Evolutionary conservation across 2,797 vertebrate genomes (phyloP).

Genomic region (Distichodus sexfasciatus): DNA sequence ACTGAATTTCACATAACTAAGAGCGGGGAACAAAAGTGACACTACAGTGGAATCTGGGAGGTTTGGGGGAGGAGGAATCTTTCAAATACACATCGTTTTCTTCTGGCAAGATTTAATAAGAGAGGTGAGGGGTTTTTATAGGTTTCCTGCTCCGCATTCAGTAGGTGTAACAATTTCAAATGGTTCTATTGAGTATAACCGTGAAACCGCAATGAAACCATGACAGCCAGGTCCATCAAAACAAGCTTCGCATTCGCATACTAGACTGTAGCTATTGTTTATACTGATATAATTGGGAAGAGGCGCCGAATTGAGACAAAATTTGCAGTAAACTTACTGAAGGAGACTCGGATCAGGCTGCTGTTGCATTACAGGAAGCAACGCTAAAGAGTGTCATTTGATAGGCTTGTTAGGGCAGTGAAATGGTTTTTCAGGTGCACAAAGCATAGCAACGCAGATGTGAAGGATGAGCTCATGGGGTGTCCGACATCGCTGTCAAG

Average conservation of each 20-base stretch:
- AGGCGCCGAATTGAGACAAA: background rate
- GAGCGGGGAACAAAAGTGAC: background rate
- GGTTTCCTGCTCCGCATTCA: background rate
- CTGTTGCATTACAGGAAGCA: background rate
- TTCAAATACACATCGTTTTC: background rate
- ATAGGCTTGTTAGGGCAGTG: constrained; percentile 8
- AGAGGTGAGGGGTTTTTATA: background rate
- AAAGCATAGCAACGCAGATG: constrained; percentile 4
- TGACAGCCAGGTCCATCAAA: background rate
- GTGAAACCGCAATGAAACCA: background rate
- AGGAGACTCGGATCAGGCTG: background rate
- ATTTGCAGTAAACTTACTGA: background rate
- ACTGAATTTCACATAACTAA: background rate
- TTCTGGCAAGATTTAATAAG: background rate
- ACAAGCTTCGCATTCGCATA: background rate
- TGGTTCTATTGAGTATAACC: background rate
- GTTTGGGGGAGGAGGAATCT: background rate
- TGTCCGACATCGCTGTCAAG: constrained; percentile 25
- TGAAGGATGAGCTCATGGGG: constrained; percentile 14
- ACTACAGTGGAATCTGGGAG: background rate
- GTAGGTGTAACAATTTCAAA: background rate
- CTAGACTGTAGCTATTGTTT: background rate
- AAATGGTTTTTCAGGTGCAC: constrained; percentile 5
- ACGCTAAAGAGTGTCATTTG: background rate
- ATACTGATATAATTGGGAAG: background rate